Evolutionary conservation across 2,888 invertebrate genomes (phyloP).

Genomic region (Busseola fusca): DNA sequence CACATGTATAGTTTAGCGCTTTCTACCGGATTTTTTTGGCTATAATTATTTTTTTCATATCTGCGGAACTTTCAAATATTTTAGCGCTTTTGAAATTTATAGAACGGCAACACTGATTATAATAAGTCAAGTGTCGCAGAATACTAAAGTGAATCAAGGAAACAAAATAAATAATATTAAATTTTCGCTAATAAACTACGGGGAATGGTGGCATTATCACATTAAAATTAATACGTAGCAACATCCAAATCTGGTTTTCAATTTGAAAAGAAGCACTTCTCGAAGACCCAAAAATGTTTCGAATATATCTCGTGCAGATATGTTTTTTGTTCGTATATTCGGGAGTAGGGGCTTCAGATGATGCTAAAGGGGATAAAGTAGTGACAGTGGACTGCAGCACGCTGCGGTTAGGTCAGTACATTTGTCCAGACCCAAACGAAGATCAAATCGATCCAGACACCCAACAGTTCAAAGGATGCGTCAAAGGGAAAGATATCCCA

Average conservation of each 20-base stretch:
- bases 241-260: background rate
- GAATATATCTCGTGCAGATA: slow-evolving; percentile 53
- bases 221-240: slow-evolving; percentile 24
- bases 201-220: background rate
- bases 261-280: background rate
- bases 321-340: slow-evolving; percentile 66
- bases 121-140: slow-evolving; percentile 4
- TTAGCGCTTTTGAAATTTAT: too few relatives aligned
- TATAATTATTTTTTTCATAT: too few relatives aligned
- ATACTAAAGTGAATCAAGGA: slow-evolving; percentile 3
- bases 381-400: slow-evolving; percentile 91
- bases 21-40: too few relatives aligned
- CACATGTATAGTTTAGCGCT: too few relatives aligned
- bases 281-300: slow-evolving; percentile 42
- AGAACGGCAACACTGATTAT: too few relatives aligned
- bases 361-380: slow-evolving; percentile 72
- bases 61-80: too few relatives aligned
- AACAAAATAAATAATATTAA: slow-evolving; percentile 24
- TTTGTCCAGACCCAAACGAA: slow-evolving; percentile 93
- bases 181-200: background rate
- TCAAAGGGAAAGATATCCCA: slow-evolving; percentile 83
- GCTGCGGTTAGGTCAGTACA: slow-evolving; percentile 93
- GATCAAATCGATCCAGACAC: slow-evolving; percentile 96
- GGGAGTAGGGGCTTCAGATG: slow-evolving; percentile 73
- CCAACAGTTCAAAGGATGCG: slow-evolving; percentile 95